These are phyloP conservation scores for Pheucticus melanocephalus DNA, from an alignment of 2,113 vertebrate genomes.

Conservation along the genomic window DNA sequence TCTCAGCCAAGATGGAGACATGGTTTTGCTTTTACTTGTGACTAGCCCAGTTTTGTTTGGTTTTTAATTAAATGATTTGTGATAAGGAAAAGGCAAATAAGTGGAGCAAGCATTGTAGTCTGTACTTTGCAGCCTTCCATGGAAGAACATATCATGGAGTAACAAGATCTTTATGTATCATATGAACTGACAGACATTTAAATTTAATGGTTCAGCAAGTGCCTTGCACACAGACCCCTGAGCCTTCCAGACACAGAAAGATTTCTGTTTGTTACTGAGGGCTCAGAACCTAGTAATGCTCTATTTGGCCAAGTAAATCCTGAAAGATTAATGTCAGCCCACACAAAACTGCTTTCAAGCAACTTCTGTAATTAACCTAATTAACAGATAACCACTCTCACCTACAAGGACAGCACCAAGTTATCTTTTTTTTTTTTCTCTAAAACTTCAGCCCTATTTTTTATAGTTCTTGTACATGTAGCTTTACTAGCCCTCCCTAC, in stretches of 20 bases:
- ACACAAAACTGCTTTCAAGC: background rate
- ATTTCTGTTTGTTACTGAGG: background rate
- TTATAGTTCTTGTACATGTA: background rate
- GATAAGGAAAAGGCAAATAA: background rate
- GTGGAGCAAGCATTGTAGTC: background rate
- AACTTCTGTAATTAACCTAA: background rate
- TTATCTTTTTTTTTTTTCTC: background rate
- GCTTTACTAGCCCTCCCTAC: background rate
- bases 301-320: background rate
- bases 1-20: background rate
- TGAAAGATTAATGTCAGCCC: background rate
- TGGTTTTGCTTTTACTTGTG: background rate
- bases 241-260: background rate
- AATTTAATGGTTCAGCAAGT: background rate
- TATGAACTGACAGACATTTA: background rate
- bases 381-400: background rate
- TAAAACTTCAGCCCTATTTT: background rate
- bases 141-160: background rate
- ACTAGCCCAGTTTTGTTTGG: background rate
- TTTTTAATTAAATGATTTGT: background rate
- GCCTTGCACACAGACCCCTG: background rate
- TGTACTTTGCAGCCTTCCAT: background rate
- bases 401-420: background rate
- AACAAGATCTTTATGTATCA: background rate
- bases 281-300: background rate